Conservation (phyloP, 2,888 invertebrate genomes). For the Acholoe squamosa region DNA sequence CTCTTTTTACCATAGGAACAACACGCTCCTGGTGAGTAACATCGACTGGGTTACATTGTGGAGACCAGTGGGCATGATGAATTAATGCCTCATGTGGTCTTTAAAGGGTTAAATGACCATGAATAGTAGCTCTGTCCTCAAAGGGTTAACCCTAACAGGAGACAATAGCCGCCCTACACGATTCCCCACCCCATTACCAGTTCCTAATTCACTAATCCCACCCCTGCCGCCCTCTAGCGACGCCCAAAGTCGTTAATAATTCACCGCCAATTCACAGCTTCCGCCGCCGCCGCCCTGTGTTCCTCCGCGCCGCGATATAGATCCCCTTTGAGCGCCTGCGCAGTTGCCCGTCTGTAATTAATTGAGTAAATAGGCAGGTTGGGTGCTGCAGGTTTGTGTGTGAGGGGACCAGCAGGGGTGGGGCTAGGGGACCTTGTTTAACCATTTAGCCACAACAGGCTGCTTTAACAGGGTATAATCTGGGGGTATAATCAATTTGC, state of each 20-base stretch:
- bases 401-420: too few species aligned
- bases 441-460: too few species aligned
- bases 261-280: neutral
- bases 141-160: neutral
- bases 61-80: too few species aligned
- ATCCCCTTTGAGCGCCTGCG: slow-evolving; percentile 21
- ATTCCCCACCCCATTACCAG: neutral
- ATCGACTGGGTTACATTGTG: too few species aligned
- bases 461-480: too few species aligned
- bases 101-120: too few species aligned
- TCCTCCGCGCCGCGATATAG: slow-evolving; percentile 33
- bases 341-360: slow-evolving; percentile 46
- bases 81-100: too few species aligned
- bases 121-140: too few species aligned
- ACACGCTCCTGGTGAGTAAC: too few species aligned
- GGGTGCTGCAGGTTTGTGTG: neutral
- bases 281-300: neutral
- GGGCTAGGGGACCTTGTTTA: too few species aligned
- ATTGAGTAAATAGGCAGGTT: slow-evolving; percentile 27
- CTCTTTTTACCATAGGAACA: too few species aligned
- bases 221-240: neutral
- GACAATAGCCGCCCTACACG: neutral
- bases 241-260: neutral
- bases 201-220: slow-evolving; percentile 3
- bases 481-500: too few species aligned